Base-by-base conservation (phyloP, 2,888 invertebrate genomes). In the Caenorhabditis sulstoni region DNA sequence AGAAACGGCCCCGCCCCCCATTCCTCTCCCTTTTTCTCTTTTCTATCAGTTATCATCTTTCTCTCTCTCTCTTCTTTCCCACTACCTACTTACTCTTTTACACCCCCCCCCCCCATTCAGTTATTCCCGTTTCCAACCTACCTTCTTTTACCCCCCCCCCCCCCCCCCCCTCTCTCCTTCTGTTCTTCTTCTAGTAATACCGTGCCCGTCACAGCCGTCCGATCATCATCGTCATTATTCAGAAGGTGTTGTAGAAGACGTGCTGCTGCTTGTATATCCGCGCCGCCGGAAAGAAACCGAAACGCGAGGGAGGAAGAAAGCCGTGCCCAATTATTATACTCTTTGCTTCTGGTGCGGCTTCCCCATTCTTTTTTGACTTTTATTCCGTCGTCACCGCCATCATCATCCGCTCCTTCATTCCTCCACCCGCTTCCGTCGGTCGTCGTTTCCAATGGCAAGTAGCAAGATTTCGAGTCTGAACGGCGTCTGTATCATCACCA, bases 401-500 rank as follows among this genome's bases (percentile, higher is more conserved):
- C 29, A 29, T 29, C 29, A 29, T 29, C 29, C 7, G 29, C 29
- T 29, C 7, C 29, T 29, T 12, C 22, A 39, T 66, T 45, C 47
- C 47, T 57, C 57, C 12, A 35, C 44, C 4, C 39, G 3, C 5
- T 64, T 41, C 52, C 18, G 18, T 37, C 11, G 18, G 18, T 37
- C 11, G 18, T 37, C 9, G 9, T 14, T 11, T 29, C 37, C 50
- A 22, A 53, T 49, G 44, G 20, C 53, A 23, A 37, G 22, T 29
- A 53, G 59, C 59, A 23, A 44, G 45, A 61, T 70, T 18, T 57
- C 73, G 5, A 57, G 29, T 57, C 44, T 16, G n/a, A 62, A 78
- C 53, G 78, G 78, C n/a, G 53, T 78, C 14, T 78, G 78, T 49
- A 62, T 78, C 16, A 78, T 78, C 12, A 53, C 64, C 1, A 78